Conservation (phyloP, 2,113 vertebrate genomes). For the Tetrao urogallus region DNA sequence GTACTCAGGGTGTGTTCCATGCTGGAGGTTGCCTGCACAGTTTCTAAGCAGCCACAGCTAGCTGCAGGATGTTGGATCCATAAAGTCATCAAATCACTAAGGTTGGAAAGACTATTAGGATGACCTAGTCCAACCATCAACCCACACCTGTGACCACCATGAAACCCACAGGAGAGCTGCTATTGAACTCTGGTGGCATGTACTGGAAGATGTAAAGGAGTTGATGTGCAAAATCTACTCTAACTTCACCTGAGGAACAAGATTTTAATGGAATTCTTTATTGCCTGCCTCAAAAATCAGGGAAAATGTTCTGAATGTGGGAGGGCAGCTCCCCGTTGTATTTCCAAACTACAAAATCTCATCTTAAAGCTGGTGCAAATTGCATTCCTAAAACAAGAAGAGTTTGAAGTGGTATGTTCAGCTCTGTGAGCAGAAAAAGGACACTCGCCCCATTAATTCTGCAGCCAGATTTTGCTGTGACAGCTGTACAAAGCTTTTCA, state of each 20-base stretch:
- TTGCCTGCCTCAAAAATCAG: not conserved
- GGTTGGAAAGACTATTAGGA: no score
- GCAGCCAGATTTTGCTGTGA: not conserved
- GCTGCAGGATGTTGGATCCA: not conserved
- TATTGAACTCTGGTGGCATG: not conserved
- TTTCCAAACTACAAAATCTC: not conserved
- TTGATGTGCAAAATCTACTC: not conserved
- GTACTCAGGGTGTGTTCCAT: not conserved
- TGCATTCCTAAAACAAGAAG: not conserved
- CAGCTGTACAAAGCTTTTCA: not conserved
- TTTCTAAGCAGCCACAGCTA: not conserved
- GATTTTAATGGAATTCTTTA: not conserved
- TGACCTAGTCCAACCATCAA: no score
- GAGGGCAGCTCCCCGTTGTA: not conserved
- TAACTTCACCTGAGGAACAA: not conserved
- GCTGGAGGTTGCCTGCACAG: not conserved
- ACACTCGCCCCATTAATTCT: not conserved
- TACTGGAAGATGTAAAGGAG: not conserved
- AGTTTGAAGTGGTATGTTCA: not conserved
- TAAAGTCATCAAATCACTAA: no score
- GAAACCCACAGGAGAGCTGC: not conserved
- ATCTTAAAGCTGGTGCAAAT: not conserved
- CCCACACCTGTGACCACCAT: no score
- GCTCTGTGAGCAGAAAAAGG: not conserved
- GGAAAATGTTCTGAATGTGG: not conserved